phyloP scores from a whole-genome alignment of 2,797 vertebrate species.

The Galago senegalensis region DNA sequence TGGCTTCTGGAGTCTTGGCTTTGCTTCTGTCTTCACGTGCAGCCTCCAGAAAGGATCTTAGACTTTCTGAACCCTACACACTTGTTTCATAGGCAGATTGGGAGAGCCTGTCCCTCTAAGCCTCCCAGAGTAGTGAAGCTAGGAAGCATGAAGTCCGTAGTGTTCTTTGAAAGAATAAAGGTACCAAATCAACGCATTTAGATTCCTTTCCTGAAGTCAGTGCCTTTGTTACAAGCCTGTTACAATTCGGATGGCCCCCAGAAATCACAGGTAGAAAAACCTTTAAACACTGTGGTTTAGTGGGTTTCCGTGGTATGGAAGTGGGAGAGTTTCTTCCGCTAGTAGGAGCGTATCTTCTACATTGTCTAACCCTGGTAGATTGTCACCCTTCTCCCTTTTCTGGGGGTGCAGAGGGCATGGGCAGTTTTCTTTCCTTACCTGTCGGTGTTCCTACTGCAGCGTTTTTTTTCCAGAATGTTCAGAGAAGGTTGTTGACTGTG shows the following conservation, averaged over 20 bases:
- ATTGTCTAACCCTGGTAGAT: no score
- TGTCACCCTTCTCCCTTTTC: neutral
- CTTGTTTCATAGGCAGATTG: neutral
- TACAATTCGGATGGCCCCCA: neutral
- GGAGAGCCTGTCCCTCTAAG: neutral
- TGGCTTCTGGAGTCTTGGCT: neutral
- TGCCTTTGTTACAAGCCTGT: neutral
- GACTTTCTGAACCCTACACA: neutral
- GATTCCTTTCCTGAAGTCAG: neutral
- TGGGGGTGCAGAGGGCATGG: neutral
- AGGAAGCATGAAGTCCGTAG: neutral
- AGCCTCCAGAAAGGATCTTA: neutral
- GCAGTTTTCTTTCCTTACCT: neutral
- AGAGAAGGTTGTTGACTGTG: neutral
- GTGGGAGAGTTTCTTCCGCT: neutral
- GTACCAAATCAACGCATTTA: neutral
- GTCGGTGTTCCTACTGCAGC: neutral
- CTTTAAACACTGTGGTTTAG: neutral
- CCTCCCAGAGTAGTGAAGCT: neutral
- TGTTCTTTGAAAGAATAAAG: neutral
- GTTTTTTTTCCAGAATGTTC: neutral
- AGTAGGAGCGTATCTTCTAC: neutral
- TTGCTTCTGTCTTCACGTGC: neutral
- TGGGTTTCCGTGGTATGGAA: neutral
- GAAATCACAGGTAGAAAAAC: neutral